A percentile compares a stretch with the other conserved stretches of the same genome.
Conservation (phyloP, 2,113 vertebrate genomes). For the Steatornis caripensis region DNA sequence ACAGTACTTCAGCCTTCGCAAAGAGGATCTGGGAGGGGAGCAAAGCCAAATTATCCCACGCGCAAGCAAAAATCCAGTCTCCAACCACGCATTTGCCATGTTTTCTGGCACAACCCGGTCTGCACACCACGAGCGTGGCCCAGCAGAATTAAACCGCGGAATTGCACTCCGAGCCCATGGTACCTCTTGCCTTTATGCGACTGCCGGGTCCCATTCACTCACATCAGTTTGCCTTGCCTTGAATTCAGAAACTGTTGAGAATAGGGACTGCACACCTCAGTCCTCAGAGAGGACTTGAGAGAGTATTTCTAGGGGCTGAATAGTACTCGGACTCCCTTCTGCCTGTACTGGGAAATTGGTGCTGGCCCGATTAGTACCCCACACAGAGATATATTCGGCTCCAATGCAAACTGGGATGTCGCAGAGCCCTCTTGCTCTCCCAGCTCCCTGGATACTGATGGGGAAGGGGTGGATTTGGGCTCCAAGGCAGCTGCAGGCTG, state of each 20-base stretch:
- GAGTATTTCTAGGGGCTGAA: not conserved
- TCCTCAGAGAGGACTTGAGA: not conserved
- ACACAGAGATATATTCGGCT: fast-evolving
- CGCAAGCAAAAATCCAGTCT: not conserved
- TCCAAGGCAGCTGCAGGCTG: fast-evolving
- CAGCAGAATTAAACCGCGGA: not conserved
- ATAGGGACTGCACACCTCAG: not conserved
- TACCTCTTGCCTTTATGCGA: not conserved
- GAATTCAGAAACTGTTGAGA: not conserved
- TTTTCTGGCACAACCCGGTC: not conserved
- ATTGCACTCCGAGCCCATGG: fast-evolving
- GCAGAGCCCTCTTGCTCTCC: not conserved
- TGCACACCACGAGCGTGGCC: not conserved
- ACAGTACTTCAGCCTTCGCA: not conserved
- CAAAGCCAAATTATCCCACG: not conserved
- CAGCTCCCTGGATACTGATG: not conserved
- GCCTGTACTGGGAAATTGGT: not conserved
- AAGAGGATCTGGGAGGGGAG: not conserved
- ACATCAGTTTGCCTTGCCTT: not conserved
- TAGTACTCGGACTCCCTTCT: not conserved
- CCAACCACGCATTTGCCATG: not conserved
- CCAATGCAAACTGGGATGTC: not conserved
- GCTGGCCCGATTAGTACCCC: not conserved
- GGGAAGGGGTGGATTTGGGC: not conserved
- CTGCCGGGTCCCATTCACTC: not conserved